Base-by-base conservation (phyloP, 2,888 invertebrate genomes). In the Bombylius discolor region DNA sequence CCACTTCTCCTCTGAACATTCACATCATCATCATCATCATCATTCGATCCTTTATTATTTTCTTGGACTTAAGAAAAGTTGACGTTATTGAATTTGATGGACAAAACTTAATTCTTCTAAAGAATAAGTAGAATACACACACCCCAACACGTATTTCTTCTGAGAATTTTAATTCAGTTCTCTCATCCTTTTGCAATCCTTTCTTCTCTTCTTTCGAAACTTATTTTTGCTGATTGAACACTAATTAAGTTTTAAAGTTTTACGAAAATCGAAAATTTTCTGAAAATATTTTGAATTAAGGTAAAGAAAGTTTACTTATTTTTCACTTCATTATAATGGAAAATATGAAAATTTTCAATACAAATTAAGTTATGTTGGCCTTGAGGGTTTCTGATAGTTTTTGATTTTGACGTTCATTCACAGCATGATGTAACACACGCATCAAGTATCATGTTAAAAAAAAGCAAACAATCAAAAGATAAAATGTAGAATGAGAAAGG, bases 221-320 rank as follows among this genome's bases (percentile, higher is more conserved):
- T 36, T 36, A 36, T 36, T 42, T 42, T 57, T 59, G 59, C 55
- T 59, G 59, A 59, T 59, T 59, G 59, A 59, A 57, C 57, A 57
- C 57, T 59, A 59, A 59, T 59, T 59, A 57, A 59, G 57, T 59
- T 59, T 59, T 57, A 51, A 59, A 59, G 57, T 59, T 56, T 59
- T 23, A 42, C 5, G 8, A 36, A 36, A 36, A 42, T 11, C 11
- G 39, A 55, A 51, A 57, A 59, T 57, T 57, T 56, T 55, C 57
- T 49, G 56, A 56, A 55, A 53, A 59, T 23, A 42, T 11, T 42
- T 42, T 42, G 11, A 42, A 42, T 11, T 42, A 11, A 42, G 12
- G 59, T 56, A 56, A 59, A 55, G 55, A 57, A 59, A 57, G 49
- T 59, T 59, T 55, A 49, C 57, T 42, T 36, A 7, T 36, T 11